A percentile compares a stretch with the other conserved stretches of the same genome.
phyloP scores from a whole-genome alignment of 2,888 invertebrate species.

The Pachycephus smyrnensis region DNA sequence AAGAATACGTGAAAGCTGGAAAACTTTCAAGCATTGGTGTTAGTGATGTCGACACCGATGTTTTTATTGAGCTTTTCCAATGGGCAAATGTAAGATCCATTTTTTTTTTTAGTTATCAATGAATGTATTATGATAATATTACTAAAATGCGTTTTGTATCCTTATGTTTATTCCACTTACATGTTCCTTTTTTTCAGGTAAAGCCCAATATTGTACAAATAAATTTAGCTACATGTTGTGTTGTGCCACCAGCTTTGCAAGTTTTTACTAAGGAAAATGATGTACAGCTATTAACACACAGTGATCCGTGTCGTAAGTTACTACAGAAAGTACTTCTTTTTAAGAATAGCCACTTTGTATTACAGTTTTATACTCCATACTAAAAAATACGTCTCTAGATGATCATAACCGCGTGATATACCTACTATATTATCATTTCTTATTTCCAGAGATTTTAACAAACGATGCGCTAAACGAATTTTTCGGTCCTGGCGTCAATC shows the following conservation, averaged over 20 bases:
- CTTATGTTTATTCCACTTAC: background rate
- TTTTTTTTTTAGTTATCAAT: constrained; percentile 1
- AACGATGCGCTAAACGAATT: constrained; percentile 72
- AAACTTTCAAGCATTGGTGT: constrained; percentile 80
- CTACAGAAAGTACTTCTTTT: constrained; percentile 9
- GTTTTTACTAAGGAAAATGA: constrained; percentile 91
- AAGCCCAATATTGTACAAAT: constrained; percentile 93
- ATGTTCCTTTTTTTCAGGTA: constrained; percentile 66
- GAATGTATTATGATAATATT: constrained; percentile 12
- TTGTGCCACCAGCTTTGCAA: constrained; percentile 91
- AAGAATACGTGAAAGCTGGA: constrained; percentile 76
- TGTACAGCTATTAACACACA: constrained; percentile 94
- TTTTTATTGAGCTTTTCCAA: constrained; percentile 80
- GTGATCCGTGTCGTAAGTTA: constrained; percentile 86
- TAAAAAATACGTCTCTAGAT: background rate
- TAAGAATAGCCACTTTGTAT: constrained; percentile 9
- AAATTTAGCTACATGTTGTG: constrained; percentile 92
- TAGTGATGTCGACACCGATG: constrained; percentile 88
- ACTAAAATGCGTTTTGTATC: background rate
- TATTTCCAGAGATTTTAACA: constrained; percentile 70
- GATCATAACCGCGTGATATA: constrained; percentile 14
- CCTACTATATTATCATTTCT: constrained; percentile 16
- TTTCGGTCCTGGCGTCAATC: constrained; percentile 63
- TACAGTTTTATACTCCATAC: constrained; percentile 12
- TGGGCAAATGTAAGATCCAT: constrained; percentile 73